phyloP scores from a whole-genome alignment of 2,888 invertebrate genomes.

The Blera fallax region DNA sequence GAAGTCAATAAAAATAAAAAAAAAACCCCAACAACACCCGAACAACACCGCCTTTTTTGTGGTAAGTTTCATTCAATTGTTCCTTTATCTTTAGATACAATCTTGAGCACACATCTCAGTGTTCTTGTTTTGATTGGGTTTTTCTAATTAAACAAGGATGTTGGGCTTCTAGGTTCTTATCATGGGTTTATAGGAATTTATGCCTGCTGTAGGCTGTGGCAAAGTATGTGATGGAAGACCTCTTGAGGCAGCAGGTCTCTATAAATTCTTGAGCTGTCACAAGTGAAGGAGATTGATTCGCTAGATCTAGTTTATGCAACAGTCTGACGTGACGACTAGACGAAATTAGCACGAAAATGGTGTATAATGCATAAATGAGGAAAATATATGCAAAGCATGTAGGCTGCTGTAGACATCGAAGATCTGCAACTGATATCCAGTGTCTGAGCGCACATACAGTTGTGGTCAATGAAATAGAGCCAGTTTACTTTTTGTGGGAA shows the following conservation, averaged over 20 bases:
- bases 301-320: background rate
- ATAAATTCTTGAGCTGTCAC: background rate
- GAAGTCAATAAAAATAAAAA: slow-evolving; percentile 12
- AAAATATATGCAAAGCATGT: background rate
- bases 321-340: background rate
- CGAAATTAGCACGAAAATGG: slow-evolving; percentile 2
- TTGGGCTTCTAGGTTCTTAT: background rate
- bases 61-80: slow-evolving; percentile 21
- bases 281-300: background rate
- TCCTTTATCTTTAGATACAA: background rate
- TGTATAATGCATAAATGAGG: background rate
- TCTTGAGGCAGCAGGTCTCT: background rate
- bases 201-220: background rate
- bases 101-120: background rate
- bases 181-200: background rate
- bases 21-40: too few species aligned
- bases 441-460: too few species aligned
- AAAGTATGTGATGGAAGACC: background rate
- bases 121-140: background rate
- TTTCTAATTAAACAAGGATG: background rate
- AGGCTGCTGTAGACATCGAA: background rate
- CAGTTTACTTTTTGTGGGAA: too few species aligned
- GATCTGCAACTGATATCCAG: background rate
- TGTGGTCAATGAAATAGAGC: too few species aligned
- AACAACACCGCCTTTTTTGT: background rate